Conservation (phyloP, 2,888 invertebrate species). For the Cheilosia vulpina region DNA sequence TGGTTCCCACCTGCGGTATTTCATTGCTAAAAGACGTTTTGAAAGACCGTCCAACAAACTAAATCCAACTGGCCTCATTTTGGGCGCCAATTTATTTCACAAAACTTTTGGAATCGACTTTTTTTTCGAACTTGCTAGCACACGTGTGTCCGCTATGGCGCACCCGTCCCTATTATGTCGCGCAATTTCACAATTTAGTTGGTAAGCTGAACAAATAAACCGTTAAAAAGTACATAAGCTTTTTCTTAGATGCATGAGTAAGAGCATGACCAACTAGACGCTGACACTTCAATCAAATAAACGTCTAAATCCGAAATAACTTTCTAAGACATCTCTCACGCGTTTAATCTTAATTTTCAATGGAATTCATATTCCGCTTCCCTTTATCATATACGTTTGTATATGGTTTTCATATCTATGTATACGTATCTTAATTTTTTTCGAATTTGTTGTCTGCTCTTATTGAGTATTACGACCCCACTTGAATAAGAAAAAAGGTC, state of each 20-base stretch:
- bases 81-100: no score
- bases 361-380: conserved; percentile 41
- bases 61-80: no score
- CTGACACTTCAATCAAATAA: conserved; percentile 49
- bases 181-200: no score
- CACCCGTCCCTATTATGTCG: no score
- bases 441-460: conserved; percentile 12
- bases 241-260: background rate
- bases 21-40: no score
- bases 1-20: no score
- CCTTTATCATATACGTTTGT: background rate
- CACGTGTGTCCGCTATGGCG: no score
- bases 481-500: conserved; percentile 59
- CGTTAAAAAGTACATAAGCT: no score
- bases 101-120: no score
- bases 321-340: conserved; percentile 41
- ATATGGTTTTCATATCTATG: conserved; percentile 28
- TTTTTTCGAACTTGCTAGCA: no score
- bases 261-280: conserved; percentile 8
- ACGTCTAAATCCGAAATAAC: conserved; percentile 38
- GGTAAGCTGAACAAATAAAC: background rate
- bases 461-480: conserved; percentile 54
- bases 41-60: no score
- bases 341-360: conserved; percentile 56
- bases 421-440: background rate